Conservation (phyloP, 2,888 invertebrate species). For the Machimus atricapillus region DNA sequence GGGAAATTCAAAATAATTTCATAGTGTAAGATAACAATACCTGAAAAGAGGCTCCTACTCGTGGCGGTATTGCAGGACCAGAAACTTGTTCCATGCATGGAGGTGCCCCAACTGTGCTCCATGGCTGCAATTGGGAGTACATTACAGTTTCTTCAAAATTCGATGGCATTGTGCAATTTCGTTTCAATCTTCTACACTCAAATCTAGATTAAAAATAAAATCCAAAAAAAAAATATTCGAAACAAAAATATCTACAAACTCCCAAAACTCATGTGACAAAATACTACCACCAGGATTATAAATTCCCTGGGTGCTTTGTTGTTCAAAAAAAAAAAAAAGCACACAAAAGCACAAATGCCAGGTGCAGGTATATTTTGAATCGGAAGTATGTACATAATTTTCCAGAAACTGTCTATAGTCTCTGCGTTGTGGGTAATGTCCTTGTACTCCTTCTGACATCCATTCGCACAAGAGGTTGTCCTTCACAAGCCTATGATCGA, state of each 20-base stretch:
- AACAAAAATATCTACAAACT: background rate
- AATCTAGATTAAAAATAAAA: background rate
- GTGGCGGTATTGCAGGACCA: constrained; percentile 69
- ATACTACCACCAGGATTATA: background rate
- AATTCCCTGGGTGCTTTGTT: background rate
- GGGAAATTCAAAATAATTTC: background rate
- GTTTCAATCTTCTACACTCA: background rate
- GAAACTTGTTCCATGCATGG: constrained; percentile 72
- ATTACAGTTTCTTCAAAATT: constrained; percentile 54
- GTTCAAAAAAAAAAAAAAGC: background rate
- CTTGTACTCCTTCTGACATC: constrained; percentile 56
- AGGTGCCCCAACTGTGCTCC: constrained; percentile 70
- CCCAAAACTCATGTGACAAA: background rate
- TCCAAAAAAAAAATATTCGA: background rate
- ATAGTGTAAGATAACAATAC: constrained; percentile 44
- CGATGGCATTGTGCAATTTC: constrained; percentile 48
- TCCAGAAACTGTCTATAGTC: constrained; percentile 62
- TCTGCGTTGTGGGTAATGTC: constrained; percentile 56
- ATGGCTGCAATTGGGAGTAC: constrained; percentile 77
- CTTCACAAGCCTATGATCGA: constrained; percentile 61
- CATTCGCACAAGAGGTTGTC: constrained; percentile 59
- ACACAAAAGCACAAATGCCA: background rate
- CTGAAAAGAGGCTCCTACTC: constrained; percentile 73
- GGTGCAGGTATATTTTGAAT: background rate
- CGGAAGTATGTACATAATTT: constrained; percentile 57